phyloP scores from a whole-genome alignment of 2,797 vertebrate species.

The Clarias fuscus region DNA sequence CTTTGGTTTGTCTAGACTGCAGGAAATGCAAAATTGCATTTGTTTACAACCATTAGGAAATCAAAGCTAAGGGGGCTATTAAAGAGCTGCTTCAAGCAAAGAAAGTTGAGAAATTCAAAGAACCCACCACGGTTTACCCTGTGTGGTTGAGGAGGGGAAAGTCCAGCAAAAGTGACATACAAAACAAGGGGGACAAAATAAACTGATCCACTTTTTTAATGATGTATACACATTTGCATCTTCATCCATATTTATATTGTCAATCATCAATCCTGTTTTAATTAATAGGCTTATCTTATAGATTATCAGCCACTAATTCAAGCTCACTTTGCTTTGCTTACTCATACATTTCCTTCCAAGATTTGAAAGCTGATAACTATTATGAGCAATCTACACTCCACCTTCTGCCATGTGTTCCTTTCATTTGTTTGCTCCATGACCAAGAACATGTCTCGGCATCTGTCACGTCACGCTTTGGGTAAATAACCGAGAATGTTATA shows the following conservation, averaged over 20 bases:
- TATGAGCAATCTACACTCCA: too few species aligned
- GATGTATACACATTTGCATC: neutral
- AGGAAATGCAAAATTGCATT: slow-evolving; percentile 75
- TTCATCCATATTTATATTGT: too few species aligned
- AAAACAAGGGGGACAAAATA: neutral
- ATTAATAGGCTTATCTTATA: neutral
- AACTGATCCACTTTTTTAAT: neutral
- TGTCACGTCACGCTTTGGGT: slow-evolving; percentile 33
- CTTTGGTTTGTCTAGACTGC: slow-evolving; percentile 74
- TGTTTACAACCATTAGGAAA: slow-evolving; percentile 70
- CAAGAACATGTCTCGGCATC: slow-evolving; percentile 31
- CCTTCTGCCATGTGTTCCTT: neutral
- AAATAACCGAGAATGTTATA: slow-evolving; percentile 26
- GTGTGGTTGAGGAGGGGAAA: slow-evolving; percentile 17
- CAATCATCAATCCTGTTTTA: neutral
- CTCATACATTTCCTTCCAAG: neutral
- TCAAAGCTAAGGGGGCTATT: slow-evolving; percentile 61
- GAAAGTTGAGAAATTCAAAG: slow-evolving; percentile 40
- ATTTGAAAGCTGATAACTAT: neutral
- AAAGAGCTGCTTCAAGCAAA: slow-evolving; percentile 58
- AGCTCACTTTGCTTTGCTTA: neutral
- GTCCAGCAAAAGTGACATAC: neutral
- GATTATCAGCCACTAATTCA: neutral
- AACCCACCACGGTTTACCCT: slow-evolving; percentile 30
- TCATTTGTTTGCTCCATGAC: slow-evolving; percentile 9